A percentile compares a stretch with the other conserved stretches of the same genome.
phyloP scores from a whole-genome alignment of 2,888 invertebrate genomes.

The Mesorhabditis belari region DNA sequence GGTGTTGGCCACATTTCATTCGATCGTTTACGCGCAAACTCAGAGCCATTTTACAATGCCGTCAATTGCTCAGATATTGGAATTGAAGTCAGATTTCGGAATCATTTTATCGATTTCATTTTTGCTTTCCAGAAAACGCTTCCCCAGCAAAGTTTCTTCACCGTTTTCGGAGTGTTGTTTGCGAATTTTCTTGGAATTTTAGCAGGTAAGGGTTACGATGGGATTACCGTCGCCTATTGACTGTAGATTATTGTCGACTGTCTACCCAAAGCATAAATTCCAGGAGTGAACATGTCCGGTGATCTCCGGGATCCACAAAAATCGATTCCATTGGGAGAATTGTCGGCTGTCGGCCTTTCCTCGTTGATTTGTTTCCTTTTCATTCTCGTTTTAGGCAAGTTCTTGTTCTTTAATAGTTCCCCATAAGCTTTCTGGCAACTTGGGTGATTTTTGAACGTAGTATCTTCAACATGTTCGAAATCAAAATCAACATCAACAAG shows the following conservation, averaged over 20 bases:
- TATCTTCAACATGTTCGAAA: conserved; percentile 78
- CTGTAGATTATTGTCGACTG: neutral
- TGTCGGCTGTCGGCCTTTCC: conserved; percentile 82
- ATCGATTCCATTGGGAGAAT: conserved; percentile 86
- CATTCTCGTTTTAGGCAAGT: conserved; percentile 72
- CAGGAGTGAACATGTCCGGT: conserved; percentile 90
- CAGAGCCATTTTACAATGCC: conserved; percentile 66
- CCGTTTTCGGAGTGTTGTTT: conserved; percentile 92
- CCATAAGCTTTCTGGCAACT: too few relatives aligned
- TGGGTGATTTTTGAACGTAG: too few relatives aligned
- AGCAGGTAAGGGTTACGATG: conserved; percentile 61
- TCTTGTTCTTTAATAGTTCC: too few relatives aligned
- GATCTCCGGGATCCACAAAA: conserved; percentile 82
- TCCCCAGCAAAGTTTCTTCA: conserved; percentile 78
- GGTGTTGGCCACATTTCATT: conserved; percentile 82
- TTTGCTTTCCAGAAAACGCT: conserved; percentile 6
- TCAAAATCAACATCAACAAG: too few relatives aligned
- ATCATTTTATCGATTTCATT: neutral
- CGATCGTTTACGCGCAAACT: conserved; percentile 64
- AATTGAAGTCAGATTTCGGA: conserved; percentile 7
- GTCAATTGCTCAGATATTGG: conserved; percentile 28
- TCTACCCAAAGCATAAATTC: neutral
- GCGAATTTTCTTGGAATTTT: conserved; percentile 92
- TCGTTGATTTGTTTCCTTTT: conserved; percentile 82
- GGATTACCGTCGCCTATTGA: neutral